These are phyloP conservation scores for Ormyrus rosae DNA, from an alignment of 2,888 invertebrate species.

Conservation along the genomic window DNA sequence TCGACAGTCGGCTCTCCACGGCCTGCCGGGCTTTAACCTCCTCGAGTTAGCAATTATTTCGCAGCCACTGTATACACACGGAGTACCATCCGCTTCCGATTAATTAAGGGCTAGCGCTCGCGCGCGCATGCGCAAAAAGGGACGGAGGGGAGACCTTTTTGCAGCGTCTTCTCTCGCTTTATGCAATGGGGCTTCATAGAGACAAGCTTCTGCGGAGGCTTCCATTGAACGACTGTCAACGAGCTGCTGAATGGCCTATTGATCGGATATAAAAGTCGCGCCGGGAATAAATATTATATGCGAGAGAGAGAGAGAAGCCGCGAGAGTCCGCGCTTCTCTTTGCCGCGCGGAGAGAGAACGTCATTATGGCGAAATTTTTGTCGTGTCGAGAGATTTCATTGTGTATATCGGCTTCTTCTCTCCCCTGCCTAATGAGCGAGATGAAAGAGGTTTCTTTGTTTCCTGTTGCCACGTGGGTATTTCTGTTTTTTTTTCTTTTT, in stretches of 20 bases:
- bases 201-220: conserved; percentile 42
- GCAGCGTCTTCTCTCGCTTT: neutral
- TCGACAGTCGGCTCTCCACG: too few relatives aligned
- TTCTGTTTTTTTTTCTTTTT: too few relatives aligned
- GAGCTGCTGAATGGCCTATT: conserved; percentile 44
- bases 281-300: conserved; percentile 39
- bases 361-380: conserved; percentile 42
- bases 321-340: neutral
- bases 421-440: conserved; percentile 24
- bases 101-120: conserved; percentile 26
- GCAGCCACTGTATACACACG: neutral
- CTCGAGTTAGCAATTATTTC: conserved; percentile 38
- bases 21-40: too few relatives aligned
- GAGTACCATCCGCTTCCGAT: conserved; percentile 1
- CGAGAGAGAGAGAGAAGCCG: neutral
- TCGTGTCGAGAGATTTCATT: conserved; percentile 24
- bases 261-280: conserved; percentile 41
- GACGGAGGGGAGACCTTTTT: neutral
- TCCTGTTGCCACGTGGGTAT: neutral
- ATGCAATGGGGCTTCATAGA: neutral
- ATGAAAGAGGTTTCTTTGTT: conserved; percentile 47
- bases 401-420: conserved; percentile 25
- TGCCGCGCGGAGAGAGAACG: neutral
- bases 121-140: too few relatives aligned
- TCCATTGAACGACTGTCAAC: conserved; percentile 49